phyloP scores from a whole-genome alignment of 2,888 invertebrate genomes.

The Bellardia pandia region DNA sequence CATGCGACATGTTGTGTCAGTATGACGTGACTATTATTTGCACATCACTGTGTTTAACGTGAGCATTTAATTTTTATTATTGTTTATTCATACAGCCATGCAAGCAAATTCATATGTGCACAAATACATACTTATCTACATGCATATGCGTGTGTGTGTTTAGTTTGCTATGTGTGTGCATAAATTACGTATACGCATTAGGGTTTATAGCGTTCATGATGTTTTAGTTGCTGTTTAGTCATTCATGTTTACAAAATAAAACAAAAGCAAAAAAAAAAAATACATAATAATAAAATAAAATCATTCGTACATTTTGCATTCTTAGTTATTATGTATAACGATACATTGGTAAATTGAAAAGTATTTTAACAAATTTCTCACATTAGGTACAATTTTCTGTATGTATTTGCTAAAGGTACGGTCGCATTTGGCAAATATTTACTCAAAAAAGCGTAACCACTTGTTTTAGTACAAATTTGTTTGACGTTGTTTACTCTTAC shows the following conservation, averaged over 20 bases:
- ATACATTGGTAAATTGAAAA: neutral
- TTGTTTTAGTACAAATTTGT: too few relatives aligned
- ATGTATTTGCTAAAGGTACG: too few relatives aligned
- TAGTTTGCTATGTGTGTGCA: neutral
- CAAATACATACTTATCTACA: neutral
- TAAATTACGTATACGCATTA: conserved; percentile 14
- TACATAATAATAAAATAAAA: conserved; percentile 2
- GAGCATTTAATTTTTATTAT: conserved; percentile 5
- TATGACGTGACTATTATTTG: conserved; percentile 8
- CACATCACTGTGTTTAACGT: conserved; percentile 1
- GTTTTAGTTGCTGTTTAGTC: conserved; percentile 36
- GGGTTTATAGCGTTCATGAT: conserved; percentile 22
- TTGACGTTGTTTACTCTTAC: too few relatives aligned
- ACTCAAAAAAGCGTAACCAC: too few relatives aligned
- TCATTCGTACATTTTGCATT: conserved; percentile 20
- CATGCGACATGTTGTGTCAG: neutral
- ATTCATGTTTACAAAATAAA: conserved; percentile 6
- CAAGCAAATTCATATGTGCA: neutral
- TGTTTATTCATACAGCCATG: conserved; percentile 4
- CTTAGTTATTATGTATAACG: neutral
- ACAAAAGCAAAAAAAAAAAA: neutral
- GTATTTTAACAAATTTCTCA: neutral
- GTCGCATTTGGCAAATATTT: too few relatives aligned
- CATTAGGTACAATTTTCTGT: too few relatives aligned
- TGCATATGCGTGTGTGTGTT: neutral